Evolutionary conservation across 1,140 invertebrate species (phyloP).

Genomic region (Drosophila lacertosa): DNA sequence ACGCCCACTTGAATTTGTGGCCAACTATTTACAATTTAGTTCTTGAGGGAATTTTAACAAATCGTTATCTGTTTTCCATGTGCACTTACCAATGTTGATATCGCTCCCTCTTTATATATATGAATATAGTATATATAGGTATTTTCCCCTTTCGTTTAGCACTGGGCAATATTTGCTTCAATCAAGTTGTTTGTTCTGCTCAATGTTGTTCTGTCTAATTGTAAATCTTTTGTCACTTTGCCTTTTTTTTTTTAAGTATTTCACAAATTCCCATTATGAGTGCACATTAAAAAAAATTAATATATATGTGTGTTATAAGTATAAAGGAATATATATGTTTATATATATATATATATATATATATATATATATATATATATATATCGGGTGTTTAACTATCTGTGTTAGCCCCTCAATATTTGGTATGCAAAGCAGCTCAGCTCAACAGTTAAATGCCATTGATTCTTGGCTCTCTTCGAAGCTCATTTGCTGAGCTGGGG

Average conservation of each 20-base stretch:
- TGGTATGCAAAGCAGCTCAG: conserved; percentile 39
- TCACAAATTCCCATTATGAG: neutral
- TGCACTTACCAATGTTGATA: conserved; percentile 38
- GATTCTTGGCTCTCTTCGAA: conserved; percentile 28
- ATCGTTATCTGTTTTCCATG: conserved; percentile 26
- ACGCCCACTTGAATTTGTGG: conserved; percentile 33
- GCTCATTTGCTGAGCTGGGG: conserved; percentile 25
- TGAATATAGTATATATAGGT: conserved; percentile 10
- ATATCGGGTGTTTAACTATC: conserved; percentile 9
- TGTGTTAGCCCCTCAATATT: conserved; percentile 7
- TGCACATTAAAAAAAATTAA: neutral
- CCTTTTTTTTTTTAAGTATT: neutral
- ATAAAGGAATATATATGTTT: neutral
- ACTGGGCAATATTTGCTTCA: conserved; percentile 31
- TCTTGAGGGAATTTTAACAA: conserved; percentile 12
- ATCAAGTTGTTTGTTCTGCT: conserved; percentile 36
- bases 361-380: neutral
- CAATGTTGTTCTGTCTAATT: conserved; percentile 1
- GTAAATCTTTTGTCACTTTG: conserved; percentile 17
- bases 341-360: neutral
- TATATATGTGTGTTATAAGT: neutral
- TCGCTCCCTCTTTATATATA: conserved; percentile 1
- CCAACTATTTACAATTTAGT: conserved; percentile 27
- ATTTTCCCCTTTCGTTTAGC: neutral
- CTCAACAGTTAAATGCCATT: conserved; percentile 32